Conservation (phyloP, 2,888 invertebrate species). For the Ophioninae sp. region DNA sequence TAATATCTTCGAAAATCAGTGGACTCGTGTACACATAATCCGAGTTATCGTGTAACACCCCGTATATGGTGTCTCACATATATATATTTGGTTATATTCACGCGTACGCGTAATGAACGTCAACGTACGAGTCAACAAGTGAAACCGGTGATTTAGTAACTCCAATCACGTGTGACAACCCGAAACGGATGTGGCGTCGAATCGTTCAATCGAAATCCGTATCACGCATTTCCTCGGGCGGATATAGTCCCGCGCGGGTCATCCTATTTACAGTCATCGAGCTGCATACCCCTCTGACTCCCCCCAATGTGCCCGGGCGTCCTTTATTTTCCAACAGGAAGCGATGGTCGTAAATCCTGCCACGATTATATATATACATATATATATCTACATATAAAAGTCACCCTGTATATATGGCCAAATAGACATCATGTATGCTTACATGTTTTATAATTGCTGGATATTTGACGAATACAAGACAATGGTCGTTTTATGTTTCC, state of each 20-base stretch:
- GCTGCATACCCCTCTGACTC: conserved; percentile 8
- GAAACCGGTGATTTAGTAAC: conserved; percentile 43
- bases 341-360: neutral
- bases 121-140: conserved; percentile 24
- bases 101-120: neutral
- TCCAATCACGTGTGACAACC: conserved; percentile 58
- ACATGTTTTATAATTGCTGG: neutral
- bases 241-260: conserved; percentile 43
- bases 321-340: conserved; percentile 8
- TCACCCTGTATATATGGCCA: too few relatives aligned
- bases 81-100: neutral
- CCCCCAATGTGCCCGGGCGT: neutral
- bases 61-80: neutral
- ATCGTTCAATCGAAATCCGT: conserved; percentile 60
- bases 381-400: too few relatives aligned
- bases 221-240: conserved; percentile 62
- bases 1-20: neutral
- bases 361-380: neutral
- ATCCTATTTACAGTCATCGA: conserved; percentile 49
- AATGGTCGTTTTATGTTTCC: conserved; percentile 73
- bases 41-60: neutral
- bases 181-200: conserved; percentile 58
- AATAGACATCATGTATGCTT: neutral
- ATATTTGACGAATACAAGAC: neutral
- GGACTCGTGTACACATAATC: neutral